A percentile compares a stretch with the other conserved stretches of the same genome.
Conservation (phyloP, 2,888 invertebrate genomes). For the Phengaris alcon region DNA sequence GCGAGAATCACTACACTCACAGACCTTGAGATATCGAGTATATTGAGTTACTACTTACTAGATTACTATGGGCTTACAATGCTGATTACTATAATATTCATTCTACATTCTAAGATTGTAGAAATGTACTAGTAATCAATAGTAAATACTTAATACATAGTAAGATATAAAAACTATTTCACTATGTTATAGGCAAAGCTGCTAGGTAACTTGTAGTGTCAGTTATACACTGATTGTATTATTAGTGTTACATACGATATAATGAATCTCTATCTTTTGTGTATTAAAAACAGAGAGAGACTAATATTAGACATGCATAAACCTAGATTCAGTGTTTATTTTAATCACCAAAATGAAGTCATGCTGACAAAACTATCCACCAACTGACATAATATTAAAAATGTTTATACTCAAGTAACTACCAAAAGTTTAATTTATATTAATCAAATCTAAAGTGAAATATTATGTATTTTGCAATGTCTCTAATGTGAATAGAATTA, state of each 20-base stretch:
- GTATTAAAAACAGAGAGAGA: neutral
- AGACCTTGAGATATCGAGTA: neutral
- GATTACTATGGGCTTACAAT: neutral
- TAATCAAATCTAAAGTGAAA: too few relatives aligned
- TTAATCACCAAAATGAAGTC: conserved; percentile 5
- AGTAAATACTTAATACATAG: too few relatives aligned
- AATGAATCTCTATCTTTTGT: neutral
- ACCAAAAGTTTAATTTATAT: too few relatives aligned
- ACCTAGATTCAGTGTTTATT: neutral
- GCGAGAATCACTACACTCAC: neutral
- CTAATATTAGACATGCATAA: neutral
- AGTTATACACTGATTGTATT: neutral
- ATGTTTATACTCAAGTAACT: too few relatives aligned
- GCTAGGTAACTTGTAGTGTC: too few relatives aligned
- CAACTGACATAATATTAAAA: too few relatives aligned
- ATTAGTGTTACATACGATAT: neutral
- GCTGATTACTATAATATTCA: neutral
- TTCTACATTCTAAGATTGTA: too few relatives aligned
- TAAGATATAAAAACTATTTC: too few relatives aligned
- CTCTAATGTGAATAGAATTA: too few relatives aligned
- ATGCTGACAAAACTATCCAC: neutral
- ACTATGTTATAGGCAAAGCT: too few relatives aligned
- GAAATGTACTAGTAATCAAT: too few relatives aligned
- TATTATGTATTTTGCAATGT: too few relatives aligned
- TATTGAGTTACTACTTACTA: neutral